Evolutionary conservation across 2,113 vertebrate species (phyloP).

Genomic region (Scophthalmus maximus): DNA sequence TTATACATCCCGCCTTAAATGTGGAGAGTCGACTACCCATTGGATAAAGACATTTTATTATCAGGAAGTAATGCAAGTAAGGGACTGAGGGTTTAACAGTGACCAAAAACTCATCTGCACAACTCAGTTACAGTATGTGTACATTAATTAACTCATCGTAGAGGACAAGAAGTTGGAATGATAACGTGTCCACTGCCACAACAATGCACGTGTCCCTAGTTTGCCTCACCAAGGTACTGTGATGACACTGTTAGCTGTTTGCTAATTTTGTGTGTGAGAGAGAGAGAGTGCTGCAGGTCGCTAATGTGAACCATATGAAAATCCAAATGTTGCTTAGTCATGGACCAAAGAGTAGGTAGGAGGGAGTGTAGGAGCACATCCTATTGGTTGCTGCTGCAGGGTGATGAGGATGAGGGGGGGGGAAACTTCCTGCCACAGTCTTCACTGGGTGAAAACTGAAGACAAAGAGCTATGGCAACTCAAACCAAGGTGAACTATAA

Average conservation of each 20-base stretch:
- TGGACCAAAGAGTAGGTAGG: slow-evolving; percentile 72
- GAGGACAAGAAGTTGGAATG: neutral
- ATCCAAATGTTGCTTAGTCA: slow-evolving; percentile 74
- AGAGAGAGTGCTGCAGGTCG: neutral
- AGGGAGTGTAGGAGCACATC: slow-evolving; percentile 62
- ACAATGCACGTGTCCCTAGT: slow-evolving; percentile 74
- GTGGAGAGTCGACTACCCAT: neutral
- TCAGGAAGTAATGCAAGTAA: slow-evolving; percentile 25
- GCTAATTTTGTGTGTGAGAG: neutral
- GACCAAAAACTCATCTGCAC: neutral
- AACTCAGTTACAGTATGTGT: neutral
- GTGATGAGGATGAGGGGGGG: neutral
- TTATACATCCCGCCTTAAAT: slow-evolving; percentile 17
- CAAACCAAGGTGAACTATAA: slow-evolving; percentile 75
- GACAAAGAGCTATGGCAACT: slow-evolving; percentile 69
- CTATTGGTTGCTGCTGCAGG: slow-evolving; percentile 77
- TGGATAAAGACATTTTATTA: slow-evolving; percentile 8
- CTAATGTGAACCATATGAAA: slow-evolving; percentile 58
- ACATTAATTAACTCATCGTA: neutral
- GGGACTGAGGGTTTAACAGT: neutral
- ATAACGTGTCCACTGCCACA: neutral
- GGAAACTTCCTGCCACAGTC: slow-evolving; percentile 12
- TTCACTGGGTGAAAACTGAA: slow-evolving; percentile 11
- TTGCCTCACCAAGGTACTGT: slow-evolving; percentile 78
- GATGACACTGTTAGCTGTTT: neutral